Base-by-base conservation (phyloP, 2,888 invertebrate genomes). In the Leucozona laternaria region DNA sequence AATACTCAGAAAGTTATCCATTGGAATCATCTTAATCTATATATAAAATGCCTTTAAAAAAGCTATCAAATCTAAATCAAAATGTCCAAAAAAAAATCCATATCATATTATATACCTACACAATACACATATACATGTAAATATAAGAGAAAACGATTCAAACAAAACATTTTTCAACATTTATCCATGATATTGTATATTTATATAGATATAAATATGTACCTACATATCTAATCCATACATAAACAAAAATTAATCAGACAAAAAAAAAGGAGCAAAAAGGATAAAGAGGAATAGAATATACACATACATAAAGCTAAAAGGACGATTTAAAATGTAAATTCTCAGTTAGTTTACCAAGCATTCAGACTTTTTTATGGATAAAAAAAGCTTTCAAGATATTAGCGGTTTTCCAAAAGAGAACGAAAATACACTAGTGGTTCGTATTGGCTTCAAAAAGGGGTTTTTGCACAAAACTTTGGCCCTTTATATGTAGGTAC, bases 301-400 rank as follows among this genome's bases (percentile, higher is more conserved):
- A 60, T n/a, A n/a, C n/a, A n/a, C 7, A n/a, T 17, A 64, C 28
- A 31, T 64, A 64, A 50, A 40, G 53, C 71, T 66, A 45, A 76
- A 79, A 79, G 66, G 72, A 76, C 75, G 77, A 85, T 58, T 58
- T 80, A 80, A 85, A 80, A 85, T 68, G 68, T 72, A 85, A 80
- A 85, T 85, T 85, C 80, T 72, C 72, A 77, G 60, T 50, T 66
- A 80, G 85, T 77, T 84, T 84, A 76, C 75, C 79, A 66, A 84
- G 58, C 76, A 84, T 75, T 84, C 58, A 79, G 75, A 76, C 66
- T 79, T 79, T 79, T 75, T 66, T 5, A 20, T 43, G 80, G 80
- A 80, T 77, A 77, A 58, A 34, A 58, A 58, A 77, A 85, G 85
- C 85, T 85, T 85, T 85, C 68, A 85, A 73, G 85, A 85, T 85